These are phyloP conservation scores for Zosterops lateralis DNA, from an alignment of 2,113 vertebrate genomes.

Conservation along the genomic window DNA sequence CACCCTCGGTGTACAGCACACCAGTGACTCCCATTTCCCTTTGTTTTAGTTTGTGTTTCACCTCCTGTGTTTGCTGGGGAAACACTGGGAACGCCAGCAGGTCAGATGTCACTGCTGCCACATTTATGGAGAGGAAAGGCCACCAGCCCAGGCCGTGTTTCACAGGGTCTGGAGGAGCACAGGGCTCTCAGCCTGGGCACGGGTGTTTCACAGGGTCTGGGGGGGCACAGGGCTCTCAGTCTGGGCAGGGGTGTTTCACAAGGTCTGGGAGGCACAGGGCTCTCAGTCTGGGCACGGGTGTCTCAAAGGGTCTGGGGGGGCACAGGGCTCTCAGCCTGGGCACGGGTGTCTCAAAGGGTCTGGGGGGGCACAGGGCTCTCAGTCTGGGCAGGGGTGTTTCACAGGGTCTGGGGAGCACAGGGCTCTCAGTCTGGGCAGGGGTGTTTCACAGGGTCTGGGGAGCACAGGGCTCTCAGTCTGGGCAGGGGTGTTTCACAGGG, in stretches of 20 bases:
- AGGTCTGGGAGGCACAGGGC: too few species aligned
- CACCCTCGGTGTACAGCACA: rapidly evolving
- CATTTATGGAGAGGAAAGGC: rapidly evolving
- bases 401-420: too few species aligned
- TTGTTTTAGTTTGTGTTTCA: not conserved
- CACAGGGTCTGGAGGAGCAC: not conserved
- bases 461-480: not conserved
- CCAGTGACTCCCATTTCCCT: not conserved
- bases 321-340: too few species aligned
- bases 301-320: too few species aligned
- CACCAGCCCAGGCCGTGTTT: not conserved
- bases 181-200: not conserved
- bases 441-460: not conserved
- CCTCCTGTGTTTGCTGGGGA: not conserved
- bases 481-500: not conserved
- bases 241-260: too few species aligned
- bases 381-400: too few species aligned
- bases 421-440: too few species aligned
- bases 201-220: not conserved
- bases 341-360: too few species aligned
- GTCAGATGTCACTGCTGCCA: not conserved
- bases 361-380: too few species aligned
- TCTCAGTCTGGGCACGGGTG: too few species aligned
- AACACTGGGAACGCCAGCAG: rapidly evolving
- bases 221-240: too few species aligned